Evolutionary conservation across 2,888 invertebrate species (phyloP), one percentile per base, ranked within the genome.

Genomic region (Stenotaenia linearis): DNA sequence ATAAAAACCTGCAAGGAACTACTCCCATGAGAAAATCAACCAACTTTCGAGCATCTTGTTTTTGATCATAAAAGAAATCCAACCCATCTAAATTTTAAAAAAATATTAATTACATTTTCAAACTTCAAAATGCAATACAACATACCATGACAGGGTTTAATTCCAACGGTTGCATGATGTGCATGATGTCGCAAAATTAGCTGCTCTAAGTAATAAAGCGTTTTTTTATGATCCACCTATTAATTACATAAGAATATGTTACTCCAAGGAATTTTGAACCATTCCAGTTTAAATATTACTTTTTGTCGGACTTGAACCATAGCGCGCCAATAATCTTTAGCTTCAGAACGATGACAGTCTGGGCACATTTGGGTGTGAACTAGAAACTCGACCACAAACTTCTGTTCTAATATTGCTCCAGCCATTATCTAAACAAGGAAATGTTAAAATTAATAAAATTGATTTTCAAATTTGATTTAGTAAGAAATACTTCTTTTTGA

Each of bases 241-340:
- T 95, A 80, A 75, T 18, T 75, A n/a, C n/a, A n/a, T n/a, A n/a
- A n/a, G n/a, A n/a, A n/a, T n/a, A n/a, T n/a, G n/a, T n/a, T n/a
- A n/a, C n/a, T n/a, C n/a, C n/a, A n/a, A n/a, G n/a, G n/a, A n/a
- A n/a, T n/a, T n/a, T n/a, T n/a, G n/a, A n/a, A n/a, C n/a, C n/a
- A n/a, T n/a, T n/a, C n/a, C n/a, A n/a, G n/a, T n/a, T n/a, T n/a
- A n/a, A n/a, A n/a, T n/a, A n/a, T n/a, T n/a, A 87, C 88, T 84
- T 86, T 87, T 83, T 88, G 88, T 81, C 88, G 84, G 74, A 89
- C 85, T 85, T 90, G 90, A 78, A 92, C 92, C 80, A 90, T 87
- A 35, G 98, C 96, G 84, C 94, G 92, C 99, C 99, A 99, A 85
- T 91, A 99, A 87, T 99, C 94, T 86, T 99, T 97, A 0, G 98